These are phyloP conservation scores for Sylvietta virens DNA, from an alignment of 2,113 vertebrate species.

Conservation along the genomic window DNA sequence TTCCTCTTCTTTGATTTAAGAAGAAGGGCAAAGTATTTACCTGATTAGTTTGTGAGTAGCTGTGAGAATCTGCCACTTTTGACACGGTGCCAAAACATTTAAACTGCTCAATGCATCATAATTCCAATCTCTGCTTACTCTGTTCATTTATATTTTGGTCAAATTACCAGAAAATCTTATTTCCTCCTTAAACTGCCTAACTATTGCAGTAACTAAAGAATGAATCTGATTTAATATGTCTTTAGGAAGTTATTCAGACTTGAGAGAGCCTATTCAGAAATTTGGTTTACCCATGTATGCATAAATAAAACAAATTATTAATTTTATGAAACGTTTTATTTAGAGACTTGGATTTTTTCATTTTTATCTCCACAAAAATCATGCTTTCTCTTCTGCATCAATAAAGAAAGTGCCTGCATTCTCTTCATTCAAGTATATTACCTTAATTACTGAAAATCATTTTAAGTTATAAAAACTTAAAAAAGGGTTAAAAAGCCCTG, in stretches of 20 bases:
- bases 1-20: neutral
- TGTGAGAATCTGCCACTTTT: neutral
- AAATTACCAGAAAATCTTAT: neutral
- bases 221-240: neutral
- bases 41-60: neutral
- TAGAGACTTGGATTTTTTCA: neutral
- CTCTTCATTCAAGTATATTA: neutral
- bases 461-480: fast-evolving
- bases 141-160: neutral
- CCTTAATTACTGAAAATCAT: neutral
- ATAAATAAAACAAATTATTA: neutral
- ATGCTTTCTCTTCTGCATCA: neutral
- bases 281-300: neutral
- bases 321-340: neutral
- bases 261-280: neutral
- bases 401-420: neutral
- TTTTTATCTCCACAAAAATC: neutral
- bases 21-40: neutral
- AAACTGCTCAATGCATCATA: neutral
- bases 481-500: fast-evolving
- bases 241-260: neutral
- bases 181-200: neutral
- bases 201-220: neutral
- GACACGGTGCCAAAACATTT: neutral
- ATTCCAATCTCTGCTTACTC: neutral